phyloP scores from a whole-genome alignment of 2,797 vertebrate species.

The Myiotriccus ornatus region DNA sequence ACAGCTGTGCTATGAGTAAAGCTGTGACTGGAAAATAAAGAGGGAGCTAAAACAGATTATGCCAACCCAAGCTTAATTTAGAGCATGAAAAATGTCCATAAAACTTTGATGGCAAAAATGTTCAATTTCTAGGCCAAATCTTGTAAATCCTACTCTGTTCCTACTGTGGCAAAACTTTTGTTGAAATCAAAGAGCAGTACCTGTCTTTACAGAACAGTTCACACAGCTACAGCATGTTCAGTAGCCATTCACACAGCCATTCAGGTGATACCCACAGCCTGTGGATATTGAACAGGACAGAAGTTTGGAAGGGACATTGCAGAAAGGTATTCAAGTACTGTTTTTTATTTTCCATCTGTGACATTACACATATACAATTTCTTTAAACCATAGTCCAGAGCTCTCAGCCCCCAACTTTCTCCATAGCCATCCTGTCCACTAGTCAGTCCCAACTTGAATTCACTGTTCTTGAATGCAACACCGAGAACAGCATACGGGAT shows the following conservation, averaged over 20 bases:
- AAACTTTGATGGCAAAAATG: neutral
- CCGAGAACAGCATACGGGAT: rapidly evolving
- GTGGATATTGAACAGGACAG: neutral
- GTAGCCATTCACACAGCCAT: neutral
- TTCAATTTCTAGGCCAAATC: conserved; percentile 13
- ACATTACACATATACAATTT: neutral
- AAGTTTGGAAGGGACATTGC: neutral
- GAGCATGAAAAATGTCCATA: conserved; percentile 5
- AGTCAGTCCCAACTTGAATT: neutral
- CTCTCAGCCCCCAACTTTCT: neutral
- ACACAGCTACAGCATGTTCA: neutral
- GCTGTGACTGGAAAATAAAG: neutral
- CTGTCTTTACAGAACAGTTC: neutral
- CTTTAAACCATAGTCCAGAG: neutral
- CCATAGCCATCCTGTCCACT: neutral
- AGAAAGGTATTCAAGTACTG: neutral
- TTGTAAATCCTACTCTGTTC: conserved; percentile 11
- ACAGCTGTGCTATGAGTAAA: conserved; percentile 6
- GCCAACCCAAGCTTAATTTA: conserved; percentile 22
- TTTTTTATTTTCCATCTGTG: neutral
- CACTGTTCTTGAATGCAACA: neutral
- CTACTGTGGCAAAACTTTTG: neutral
- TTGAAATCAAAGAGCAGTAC: neutral
- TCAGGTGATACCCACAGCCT: neutral
- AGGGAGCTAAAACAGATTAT: conserved; percentile 7